Evolutionary conservation across 1,140 invertebrate genomes (phyloP).

Genomic region (Ladona fulva): DNA sequence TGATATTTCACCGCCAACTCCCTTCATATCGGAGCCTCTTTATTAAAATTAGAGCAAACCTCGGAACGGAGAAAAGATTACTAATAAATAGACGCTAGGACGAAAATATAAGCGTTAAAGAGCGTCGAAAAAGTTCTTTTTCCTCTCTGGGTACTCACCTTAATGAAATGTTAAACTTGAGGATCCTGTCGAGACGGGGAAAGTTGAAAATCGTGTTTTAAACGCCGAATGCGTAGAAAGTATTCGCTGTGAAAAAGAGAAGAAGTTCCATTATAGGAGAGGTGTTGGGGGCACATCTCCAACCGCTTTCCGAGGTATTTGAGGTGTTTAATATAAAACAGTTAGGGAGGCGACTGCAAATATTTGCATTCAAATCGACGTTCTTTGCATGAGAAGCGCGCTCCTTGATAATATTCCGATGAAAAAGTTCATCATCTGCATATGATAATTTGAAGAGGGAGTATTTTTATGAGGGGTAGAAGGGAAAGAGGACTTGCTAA

Average conservation of each 20-base stretch:
- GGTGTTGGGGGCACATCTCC: background rate
- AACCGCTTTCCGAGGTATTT: background rate
- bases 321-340: slow-evolving; percentile 10
- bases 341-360: background rate
- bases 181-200: no score
- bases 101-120: no score
- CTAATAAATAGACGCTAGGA: no score
- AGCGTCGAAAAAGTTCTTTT: no score
- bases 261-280: background rate
- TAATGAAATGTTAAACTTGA: no score
- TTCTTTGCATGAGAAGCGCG: slow-evolving; percentile 3
- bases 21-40: no score
- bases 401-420: background rate
- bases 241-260: background rate
- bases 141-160: no score
- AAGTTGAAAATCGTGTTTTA: no score
- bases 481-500: background rate
- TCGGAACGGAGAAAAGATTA: no score
- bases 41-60: no score
- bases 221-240: no score
- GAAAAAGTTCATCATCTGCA: slow-evolving; percentile 9
- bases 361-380: slow-evolving; percentile 4
- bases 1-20: no score
- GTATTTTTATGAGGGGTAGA: background rate
- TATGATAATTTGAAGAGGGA: slow-evolving; percentile 7